Base-by-base conservation (phyloP, 2,113 vertebrate species). In the Cyphomyrus discorhynchus region DNA sequence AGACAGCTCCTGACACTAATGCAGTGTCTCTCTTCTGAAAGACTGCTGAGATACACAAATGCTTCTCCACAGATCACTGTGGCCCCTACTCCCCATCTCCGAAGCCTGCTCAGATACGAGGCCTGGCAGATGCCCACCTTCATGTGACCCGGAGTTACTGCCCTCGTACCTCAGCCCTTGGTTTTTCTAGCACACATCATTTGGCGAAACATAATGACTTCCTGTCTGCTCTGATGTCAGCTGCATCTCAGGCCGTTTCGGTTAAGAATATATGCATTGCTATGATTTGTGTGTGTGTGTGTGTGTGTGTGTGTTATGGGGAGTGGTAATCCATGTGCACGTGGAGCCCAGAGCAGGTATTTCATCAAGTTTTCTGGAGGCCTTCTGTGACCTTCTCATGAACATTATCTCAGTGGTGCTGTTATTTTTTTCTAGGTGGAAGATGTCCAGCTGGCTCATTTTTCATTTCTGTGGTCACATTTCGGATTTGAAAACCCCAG, bases 401-500 rank as follows among this genome's bases (percentile, higher is more conserved):
- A 80, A 80, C 74, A 80, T 80, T 80, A 80, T 80, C 74, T 80
- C 74, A 39, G 35, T 80, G 74, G 74, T 42, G 27, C 74, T 77
- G 35, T 77, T 77, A 77, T 42, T 77, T 77, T 21, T 42, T 77
- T 19, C 74, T 77, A 15, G 74, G 74, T 42, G 74, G 74, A 80
- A 80, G 74, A 39, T 85, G 46, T 85, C 45, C 42, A n/a, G 82
- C 39, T 45, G 45, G 45, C 45, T n/a, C 82, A 49, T 49, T 85
- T 27, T 85, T 49, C 46, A 85, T 85, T 85, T 85, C 74, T 80
- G 74, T 80, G 74, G 74, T 19, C 35, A 80, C 74, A 19, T 80
- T 80, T 80, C 35, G 39, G 35, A 80, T 80, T 42, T 80, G 15
- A 42, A 80, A 15, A 80, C 35, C 74, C 35, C 74, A 80, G 31